Percentiles rank a stretch among this genome's conserved stretches.
Conservation (phyloP, 2,113 vertebrate genomes). For the Pampusana beccarii region DNA sequence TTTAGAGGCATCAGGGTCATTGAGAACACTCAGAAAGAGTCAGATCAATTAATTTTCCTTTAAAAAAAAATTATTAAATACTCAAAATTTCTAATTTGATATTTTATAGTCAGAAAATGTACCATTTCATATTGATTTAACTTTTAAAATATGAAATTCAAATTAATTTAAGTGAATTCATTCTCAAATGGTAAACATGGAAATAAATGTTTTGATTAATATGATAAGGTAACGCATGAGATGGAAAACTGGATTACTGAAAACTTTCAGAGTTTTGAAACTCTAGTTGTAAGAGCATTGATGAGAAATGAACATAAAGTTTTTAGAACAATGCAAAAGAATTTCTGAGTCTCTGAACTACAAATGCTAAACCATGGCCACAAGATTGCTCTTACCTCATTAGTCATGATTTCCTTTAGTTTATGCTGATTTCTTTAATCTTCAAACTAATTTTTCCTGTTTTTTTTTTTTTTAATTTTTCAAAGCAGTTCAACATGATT, state of each 20-base stretch:
- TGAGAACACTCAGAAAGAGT: background rate
- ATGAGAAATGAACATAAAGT: background rate
- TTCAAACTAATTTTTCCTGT: background rate
- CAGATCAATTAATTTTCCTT: background rate
- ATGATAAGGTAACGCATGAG: background rate
- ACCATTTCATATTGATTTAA: background rate
- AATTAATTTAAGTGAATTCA: background rate
- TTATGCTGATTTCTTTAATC: background rate
- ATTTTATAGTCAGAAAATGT: background rate
- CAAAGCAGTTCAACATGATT: slow-evolving; percentile 28
- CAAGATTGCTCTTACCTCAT: background rate
- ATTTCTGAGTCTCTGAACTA: background rate
- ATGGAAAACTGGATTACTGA: background rate
- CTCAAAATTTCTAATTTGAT: background rate
- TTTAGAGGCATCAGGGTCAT: background rate
- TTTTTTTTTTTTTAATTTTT: background rate
- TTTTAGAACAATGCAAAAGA: background rate
- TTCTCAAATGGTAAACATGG: background rate
- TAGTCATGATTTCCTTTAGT: background rate
- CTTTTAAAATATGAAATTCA: background rate
- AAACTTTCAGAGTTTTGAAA: background rate
- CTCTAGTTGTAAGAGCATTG: background rate
- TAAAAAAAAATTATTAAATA: background rate
- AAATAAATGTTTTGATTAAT: background rate
- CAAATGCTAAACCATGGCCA: background rate